Percentiles rank a stretch among this genome's conserved stretches.
These are phyloP conservation scores for Synaphobranchus kaupii DNA, from an alignment of 2,797 vertebrate genomes.

Conservation along the genomic window DNA sequence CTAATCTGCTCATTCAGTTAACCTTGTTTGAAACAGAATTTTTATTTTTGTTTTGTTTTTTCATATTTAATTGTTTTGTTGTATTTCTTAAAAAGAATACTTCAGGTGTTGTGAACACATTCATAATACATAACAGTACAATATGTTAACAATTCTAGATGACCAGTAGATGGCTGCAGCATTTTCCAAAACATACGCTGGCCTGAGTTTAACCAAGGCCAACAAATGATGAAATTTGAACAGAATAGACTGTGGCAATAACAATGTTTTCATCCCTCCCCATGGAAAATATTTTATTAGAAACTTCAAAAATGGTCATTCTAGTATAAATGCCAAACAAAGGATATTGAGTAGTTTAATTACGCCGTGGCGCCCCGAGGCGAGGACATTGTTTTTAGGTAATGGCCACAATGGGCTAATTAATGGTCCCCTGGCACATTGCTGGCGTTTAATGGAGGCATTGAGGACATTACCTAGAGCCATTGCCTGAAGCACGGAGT, in stretches of 20 bases:
- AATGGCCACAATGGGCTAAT: constrained; percentile 28
- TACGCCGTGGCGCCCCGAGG: constrained; percentile 24
- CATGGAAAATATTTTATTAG: constrained; percentile 21
- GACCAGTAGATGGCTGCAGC: constrained; percentile 5
- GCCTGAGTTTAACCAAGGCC: not conserved
- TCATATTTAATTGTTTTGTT: constrained; percentile 16
- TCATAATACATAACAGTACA: not conserved
- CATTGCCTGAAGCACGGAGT: not conserved
- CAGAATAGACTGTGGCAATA: not conserved
- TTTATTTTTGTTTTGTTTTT: not conserved
- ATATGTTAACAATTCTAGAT: not conserved
- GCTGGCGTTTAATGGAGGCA: constrained; percentile 16
- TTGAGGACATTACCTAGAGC: constrained; percentile 19
- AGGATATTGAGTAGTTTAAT: constrained; percentile 34
- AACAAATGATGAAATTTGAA: not conserved
- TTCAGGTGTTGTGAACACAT: not conserved
- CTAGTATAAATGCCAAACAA: constrained; percentile 30
- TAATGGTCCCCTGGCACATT: constrained; percentile 15
- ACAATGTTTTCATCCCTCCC: constrained; percentile 14
- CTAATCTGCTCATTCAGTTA: not conserved
- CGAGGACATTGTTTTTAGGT: constrained; percentile 34
- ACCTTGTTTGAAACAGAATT: not conserved
- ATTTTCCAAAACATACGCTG: not conserved
- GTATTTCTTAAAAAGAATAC: not conserved
- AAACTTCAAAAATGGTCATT: constrained; percentile 11